A percentile compares a stretch with the other conserved stretches of the same genome.
Evolutionary conservation across 2,888 invertebrate species (phyloP).

Genomic region (Anagyrus pseudococci): DNA sequence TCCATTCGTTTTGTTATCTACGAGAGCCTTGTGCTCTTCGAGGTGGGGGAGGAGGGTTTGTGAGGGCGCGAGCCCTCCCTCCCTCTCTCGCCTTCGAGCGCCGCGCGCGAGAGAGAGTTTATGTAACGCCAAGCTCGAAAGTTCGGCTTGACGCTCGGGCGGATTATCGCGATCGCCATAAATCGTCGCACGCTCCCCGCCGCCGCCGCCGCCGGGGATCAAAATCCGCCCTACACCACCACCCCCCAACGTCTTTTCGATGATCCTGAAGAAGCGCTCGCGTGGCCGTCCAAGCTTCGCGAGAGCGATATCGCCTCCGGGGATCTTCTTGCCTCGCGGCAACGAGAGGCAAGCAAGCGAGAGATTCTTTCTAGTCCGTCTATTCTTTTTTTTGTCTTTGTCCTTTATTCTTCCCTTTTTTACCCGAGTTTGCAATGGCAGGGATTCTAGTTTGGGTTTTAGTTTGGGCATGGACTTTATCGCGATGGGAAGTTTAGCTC

Average conservation of each 20-base stretch:
- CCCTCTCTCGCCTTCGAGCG: no score
- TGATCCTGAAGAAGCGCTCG: conserved; percentile 15
- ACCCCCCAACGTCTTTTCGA: conserved; percentile 32
- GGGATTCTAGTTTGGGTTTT: no score
- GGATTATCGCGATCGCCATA: conserved; percentile 38
- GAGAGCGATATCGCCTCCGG: conserved; percentile 1
- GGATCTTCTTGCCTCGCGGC: conserved; percentile 1
- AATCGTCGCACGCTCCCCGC: conserved; percentile 25
- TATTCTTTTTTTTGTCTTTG: no score
- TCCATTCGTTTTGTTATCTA: conserved; percentile 35
- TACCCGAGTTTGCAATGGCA: no score
- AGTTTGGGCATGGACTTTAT: no score
- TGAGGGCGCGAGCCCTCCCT: conserved; percentile 5
- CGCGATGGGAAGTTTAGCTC: no score
- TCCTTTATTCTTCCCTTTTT: no score
- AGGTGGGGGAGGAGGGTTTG: no score
- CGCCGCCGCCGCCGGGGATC: no score
- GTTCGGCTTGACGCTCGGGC: conserved; percentile 30
- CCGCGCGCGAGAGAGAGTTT: conserved; percentile 20
- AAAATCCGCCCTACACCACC: no score
- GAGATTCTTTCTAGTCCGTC: no score
- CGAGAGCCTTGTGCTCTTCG: conserved; percentile 12
- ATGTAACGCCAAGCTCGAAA: conserved; percentile 24
- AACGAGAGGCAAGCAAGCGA: conserved; percentile 4
- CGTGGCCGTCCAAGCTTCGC: no score